Evolutionary conservation across 2,888 invertebrate species (phyloP).

Genomic region (Patella ulyssiponensis): DNA sequence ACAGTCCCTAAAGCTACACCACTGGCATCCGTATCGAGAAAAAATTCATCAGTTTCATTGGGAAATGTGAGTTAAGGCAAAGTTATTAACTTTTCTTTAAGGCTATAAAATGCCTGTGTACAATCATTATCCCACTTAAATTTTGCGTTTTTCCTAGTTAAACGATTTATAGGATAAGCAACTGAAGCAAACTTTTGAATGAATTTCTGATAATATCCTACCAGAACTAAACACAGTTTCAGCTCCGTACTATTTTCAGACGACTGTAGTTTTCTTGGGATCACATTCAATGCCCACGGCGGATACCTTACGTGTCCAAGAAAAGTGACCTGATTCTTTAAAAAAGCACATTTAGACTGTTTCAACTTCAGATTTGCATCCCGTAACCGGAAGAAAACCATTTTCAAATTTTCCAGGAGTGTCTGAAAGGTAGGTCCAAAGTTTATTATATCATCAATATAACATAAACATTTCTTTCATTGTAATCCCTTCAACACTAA

Average conservation of each 20-base stretch:
- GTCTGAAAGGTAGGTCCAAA: background rate
- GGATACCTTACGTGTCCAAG: background rate
- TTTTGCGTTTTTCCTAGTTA: background rate
- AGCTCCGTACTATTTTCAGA: background rate
- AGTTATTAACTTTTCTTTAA: background rate
- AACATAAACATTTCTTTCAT: slow-evolving; percentile 1
- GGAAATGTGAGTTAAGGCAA: background rate
- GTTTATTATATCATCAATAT: background rate
- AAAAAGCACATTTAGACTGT: background rate
- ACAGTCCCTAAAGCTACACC: background rate
- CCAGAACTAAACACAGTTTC: background rate
- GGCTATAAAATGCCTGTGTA: background rate
- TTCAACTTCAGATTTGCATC: background rate
- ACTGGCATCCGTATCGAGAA: background rate
- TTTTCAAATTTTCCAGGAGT: background rate
- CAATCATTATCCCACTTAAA: background rate
- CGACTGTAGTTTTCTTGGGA: background rate
- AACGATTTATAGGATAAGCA: background rate
- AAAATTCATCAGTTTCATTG: background rate
- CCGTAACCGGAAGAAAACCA: background rate
- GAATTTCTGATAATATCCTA: background rate
- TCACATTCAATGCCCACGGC: background rate
- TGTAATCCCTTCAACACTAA: background rate
- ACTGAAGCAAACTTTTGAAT: background rate
- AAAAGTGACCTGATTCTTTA: background rate